Evolutionary conservation across 2,797 vertebrate species (phyloP), one percentile per base, ranked within the genome.

Genomic region (Alcedo quadribrachys): DNA sequence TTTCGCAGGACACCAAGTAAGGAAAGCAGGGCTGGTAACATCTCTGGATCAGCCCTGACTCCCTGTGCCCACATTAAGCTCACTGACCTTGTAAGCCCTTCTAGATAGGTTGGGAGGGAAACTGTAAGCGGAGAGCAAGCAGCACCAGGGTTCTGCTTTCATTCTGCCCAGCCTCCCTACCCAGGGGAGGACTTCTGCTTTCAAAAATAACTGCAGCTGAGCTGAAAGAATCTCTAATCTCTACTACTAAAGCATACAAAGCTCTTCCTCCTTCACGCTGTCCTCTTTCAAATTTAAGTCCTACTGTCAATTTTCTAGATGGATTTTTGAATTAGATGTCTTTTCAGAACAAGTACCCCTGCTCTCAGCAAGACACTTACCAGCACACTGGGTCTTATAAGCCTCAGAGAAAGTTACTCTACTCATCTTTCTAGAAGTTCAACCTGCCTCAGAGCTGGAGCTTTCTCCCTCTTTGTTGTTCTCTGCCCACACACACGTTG

Each of bases 391-490:
- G 37, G 55, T 68, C 46, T 84, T 73, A 30, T 2, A 69, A 83
- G 70, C 63, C 87, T 90, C 67, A 62, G 58, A 91, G 69, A 75
- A 91, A 93, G 80, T 81, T 84, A 91, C 86, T 93, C 74, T 61
- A 90, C 82, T 94, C 83, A 66, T 94, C 77, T 48, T 86, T 80
- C 77, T 8, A 50, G 55, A 76, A 16, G 42, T 87, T 83, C 69
- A 91, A 71, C 68, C 67, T 50, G 80, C 66, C 68, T 50, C 89
- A 93, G 55, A 70, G 85, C 87, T 37, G 88, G 90, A 76, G 74
- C 87, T n/a, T 81, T 71, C 51, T 63, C 77, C 68, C 89, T 91
- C 70, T 94, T 92, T 92, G 69, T 90, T 95, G 76, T 85, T 81
- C 76, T 87, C 89, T 81, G 82, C 89, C 94, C 89, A 93, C 93